Evolutionary conservation across 1,140 invertebrate species (phyloP).

Genomic region (Camponotus vicinus): DNA sequence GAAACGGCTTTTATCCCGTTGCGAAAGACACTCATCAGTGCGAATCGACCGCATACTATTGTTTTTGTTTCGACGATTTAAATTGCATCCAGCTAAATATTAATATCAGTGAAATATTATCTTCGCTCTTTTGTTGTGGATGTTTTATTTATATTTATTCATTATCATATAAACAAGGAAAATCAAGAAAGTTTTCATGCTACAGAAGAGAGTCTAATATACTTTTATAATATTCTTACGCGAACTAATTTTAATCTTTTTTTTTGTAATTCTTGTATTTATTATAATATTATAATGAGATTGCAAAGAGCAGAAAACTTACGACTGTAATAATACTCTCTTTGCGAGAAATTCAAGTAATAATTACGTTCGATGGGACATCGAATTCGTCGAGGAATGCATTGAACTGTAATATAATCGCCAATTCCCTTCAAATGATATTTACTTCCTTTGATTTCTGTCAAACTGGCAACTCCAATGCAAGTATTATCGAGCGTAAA

Average conservation of each 20-base stretch:
- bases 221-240: background rate
- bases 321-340: background rate
- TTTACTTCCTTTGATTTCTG: slow-evolving; percentile 75
- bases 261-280: slow-evolving; percentile 20
- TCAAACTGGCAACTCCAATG: slow-evolving; percentile 58
- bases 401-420: background rate
- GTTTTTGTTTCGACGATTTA: slow-evolving; percentile 35
- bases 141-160: background rate
- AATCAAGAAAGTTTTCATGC: background rate
- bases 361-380: slow-evolving; percentile 32
- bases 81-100: background rate
- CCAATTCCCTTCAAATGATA: slow-evolving; percentile 66
- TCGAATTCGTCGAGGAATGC: background rate
- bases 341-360: background rate
- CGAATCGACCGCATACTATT: slow-evolving; percentile 18
- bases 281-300: slow-evolving; percentile 5
- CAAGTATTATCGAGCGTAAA: slow-evolving; percentile 75
- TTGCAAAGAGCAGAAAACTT: background rate
- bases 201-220: background rate
- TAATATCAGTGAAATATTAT: background rate
- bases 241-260: background rate
- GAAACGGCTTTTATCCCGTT: slow-evolving; percentile 57
- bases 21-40: slow-evolving; percentile 34
- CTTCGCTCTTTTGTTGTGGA: background rate
- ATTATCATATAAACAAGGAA: background rate